Evolutionary conservation across 2,113 vertebrate genomes (phyloP).

Genomic region (Cebidichthys violaceus): DNA sequence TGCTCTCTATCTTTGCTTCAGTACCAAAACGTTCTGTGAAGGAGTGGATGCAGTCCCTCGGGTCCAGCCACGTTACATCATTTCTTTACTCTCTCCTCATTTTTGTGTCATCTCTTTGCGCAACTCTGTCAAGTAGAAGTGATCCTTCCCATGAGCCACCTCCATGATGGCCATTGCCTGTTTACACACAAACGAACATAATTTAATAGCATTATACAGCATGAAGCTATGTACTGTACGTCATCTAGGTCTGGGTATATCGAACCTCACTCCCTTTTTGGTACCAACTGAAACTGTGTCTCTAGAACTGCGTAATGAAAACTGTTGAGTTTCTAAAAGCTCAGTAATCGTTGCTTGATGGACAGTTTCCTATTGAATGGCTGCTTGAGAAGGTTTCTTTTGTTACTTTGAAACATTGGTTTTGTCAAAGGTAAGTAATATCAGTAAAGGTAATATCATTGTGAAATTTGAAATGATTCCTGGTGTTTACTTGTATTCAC

Average conservation of each 20-base stretch:
- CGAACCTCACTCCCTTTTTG: neutral
- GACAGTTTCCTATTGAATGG: neutral
- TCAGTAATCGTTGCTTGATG: neutral
- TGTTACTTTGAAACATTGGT: too few species aligned
- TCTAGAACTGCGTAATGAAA: neutral
- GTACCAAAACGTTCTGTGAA: conserved; percentile 38
- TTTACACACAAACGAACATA: conserved; percentile 29
- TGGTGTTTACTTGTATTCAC: neutral
- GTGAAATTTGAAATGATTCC: neutral
- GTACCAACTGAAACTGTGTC: neutral
- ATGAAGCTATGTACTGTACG: neutral
- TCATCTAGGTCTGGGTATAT: neutral
- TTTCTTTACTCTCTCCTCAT: conserved; percentile 42
- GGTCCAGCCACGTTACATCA: neutral
- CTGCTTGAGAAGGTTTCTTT: neutral
- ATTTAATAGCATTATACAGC: neutral
- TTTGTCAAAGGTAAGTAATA: neutral
- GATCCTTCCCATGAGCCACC: conserved; percentile 94
- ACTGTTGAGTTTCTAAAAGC: neutral
- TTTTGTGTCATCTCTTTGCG: conserved; percentile 87
- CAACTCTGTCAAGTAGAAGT: conserved; percentile 90
- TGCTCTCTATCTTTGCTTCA: neutral
- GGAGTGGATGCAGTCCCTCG: conserved; percentile 32
- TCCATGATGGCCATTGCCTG: conserved; percentile 96
- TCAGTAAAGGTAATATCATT: neutral